Base-by-base conservation (phyloP, 2,113 vertebrate genomes). In the Caretta caretta region DNA sequence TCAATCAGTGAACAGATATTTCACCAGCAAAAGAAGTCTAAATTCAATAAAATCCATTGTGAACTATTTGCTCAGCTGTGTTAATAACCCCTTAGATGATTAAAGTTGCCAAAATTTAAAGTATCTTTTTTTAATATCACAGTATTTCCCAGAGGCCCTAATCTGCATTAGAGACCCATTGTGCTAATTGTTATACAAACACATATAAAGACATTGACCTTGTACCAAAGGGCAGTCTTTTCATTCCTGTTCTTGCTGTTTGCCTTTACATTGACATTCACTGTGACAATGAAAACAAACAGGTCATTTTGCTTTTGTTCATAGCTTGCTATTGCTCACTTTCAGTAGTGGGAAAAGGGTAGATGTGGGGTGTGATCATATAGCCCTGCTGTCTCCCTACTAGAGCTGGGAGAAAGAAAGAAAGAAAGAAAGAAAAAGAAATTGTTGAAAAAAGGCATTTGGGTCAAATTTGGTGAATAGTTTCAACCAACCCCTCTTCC, bases 271-370 rank as follows among this genome's bases (percentile, higher is more conserved):
- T 81, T 89, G 31, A 89, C 0, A 42, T 2, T 79, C 1, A 10
- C 5, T 62, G 80, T 31, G 49, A 86, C 84, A 62, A 79, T 22
- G 6, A 50, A 88, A 59, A 11, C 75, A 1, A 1, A 1, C 12
- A 25, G 1, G 0, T 0, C 0, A 0, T 24, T 59, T 59, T 59
- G 57, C 57, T 53, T 59, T 59, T 59, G 57, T 59, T 59, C 27
- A 59, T 59, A 59, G 27, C 25, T 59, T 29, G 10, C 27, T 29
- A 10, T 25, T 59, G 11, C 57, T 59, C 57, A 13, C 22, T 27
- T 27, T 59, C 6, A 62, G 65, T 9, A 53, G 4, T 0, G 0
- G 50, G 22, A 29, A 10, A 10, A 0, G 0, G 27, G 25, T 2
- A 59, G 24, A 38, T 13, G 5, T 48, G n/a, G 4, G 4, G 5